A percentile compares a stretch with the other conserved stretches of the same genome.
Conservation (phyloP, 2,113 vertebrate species). For the Enhydra lutris region DNA sequence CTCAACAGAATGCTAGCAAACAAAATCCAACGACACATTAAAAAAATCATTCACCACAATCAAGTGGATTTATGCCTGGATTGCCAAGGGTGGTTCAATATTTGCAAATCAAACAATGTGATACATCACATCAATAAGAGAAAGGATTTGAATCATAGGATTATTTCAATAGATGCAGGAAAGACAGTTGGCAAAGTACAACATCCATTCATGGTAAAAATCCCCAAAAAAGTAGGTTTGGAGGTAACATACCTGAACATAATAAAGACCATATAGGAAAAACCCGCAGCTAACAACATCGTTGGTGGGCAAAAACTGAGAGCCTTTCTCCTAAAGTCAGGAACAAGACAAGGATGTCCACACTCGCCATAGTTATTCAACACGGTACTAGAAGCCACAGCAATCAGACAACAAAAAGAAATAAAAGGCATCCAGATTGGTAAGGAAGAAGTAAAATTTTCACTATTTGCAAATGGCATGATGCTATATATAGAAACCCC, state of each 20-base stretch:
- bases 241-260: neutral
- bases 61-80: neutral
- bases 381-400: neutral
- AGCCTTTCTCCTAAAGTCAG: neutral
- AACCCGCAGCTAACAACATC: neutral
- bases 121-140: neutral
- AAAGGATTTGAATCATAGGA: neutral
- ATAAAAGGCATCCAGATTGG: neutral
- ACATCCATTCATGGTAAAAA: neutral
- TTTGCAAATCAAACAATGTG: neutral
- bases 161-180: neutral
- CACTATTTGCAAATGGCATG: neutral
- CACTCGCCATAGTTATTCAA: neutral
- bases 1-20: neutral
- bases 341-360: neutral
- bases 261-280: neutral
- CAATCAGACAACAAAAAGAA: neutral
- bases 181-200: neutral
- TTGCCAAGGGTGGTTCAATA: neutral
- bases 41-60: neutral
- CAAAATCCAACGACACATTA: neutral
- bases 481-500: neutral
- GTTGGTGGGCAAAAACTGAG: neutral
- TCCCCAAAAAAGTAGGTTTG: neutral
- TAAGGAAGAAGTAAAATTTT: neutral